Evolutionary conservation across 2,888 invertebrate genomes (phyloP).

Genomic region (Athalia rosae): DNA sequence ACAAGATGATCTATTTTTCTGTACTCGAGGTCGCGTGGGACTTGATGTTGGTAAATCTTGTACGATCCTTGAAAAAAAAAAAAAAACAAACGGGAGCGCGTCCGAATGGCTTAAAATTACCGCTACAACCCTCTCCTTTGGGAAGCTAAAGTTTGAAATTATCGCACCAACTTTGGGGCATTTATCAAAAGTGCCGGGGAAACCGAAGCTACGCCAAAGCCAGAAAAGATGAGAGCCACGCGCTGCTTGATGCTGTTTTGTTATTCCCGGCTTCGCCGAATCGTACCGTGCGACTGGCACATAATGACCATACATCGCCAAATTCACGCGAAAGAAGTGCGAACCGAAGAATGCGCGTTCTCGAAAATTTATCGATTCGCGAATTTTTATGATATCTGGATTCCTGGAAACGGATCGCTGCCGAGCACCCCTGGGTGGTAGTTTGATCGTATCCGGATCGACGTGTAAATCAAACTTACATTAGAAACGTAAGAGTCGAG

Average conservation of each 20-base stretch:
- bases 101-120: slow-evolving; percentile 22
- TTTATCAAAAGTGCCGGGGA: slow-evolving; percentile 40
- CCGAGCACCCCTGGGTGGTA: not conserved
- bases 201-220: slow-evolving; percentile 41
- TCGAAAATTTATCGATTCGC: not conserved
- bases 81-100: no score
- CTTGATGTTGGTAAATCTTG: slow-evolving; percentile 9
- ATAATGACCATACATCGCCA: not conserved
- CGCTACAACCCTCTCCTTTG: slow-evolving; percentile 1
- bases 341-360: not conserved
- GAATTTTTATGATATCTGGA: not conserved
- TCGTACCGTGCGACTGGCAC: slow-evolving; percentile 19
- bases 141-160: slow-evolving; percentile 38
- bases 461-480: no score
- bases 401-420: no score
- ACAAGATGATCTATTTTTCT: not conserved
- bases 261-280: slow-evolving; percentile 5
- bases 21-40: not conserved
- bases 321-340: not conserved
- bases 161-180: slow-evolving; percentile 43
- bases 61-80: slow-evolving; percentile 4
- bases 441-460: no score
- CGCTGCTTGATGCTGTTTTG: slow-evolving; percentile 28
- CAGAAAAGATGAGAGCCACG: slow-evolving; percentile 43
- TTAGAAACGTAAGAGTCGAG: no score